Evolutionary conservation across 2,113 vertebrate genomes (phyloP).

Genomic region (Calypte anna): DNA sequence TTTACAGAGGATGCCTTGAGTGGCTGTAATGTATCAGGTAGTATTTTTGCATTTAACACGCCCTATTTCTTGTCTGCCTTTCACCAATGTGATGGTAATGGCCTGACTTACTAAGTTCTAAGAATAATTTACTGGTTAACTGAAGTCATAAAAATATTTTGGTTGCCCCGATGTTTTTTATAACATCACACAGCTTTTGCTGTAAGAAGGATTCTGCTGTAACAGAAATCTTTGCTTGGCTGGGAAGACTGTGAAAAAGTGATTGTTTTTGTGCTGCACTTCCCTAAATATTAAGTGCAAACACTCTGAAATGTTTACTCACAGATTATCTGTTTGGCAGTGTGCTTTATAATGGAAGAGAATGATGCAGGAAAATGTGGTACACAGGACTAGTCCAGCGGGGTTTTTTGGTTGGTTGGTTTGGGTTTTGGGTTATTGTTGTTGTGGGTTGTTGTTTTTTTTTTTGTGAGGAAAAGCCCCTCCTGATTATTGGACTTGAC

Average conservation of each 20-base stretch:
- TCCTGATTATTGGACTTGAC: background rate
- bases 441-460: background rate
- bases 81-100: background rate
- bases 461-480: background rate
- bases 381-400: background rate
- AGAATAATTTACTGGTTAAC: background rate
- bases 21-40: background rate
- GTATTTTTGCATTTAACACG: background rate
- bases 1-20: background rate
- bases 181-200: background rate
- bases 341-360: constrained; percentile 5
- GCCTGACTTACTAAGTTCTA: background rate
- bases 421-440: too few relatives aligned
- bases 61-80: background rate
- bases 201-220: background rate
- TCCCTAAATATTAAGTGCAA: background rate
- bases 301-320: background rate
- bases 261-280: background rate
- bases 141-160: background rate
- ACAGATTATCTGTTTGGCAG: background rate
- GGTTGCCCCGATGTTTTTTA: background rate
- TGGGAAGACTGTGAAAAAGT: background rate
- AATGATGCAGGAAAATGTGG: background rate
- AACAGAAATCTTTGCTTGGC: background rate
- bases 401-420: too few relatives aligned